Percentiles rank a stretch among this genome's conserved stretches.
phyloP scores from a whole-genome alignment of 2,888 invertebrate species.

The Oscheius sp. region DNA sequence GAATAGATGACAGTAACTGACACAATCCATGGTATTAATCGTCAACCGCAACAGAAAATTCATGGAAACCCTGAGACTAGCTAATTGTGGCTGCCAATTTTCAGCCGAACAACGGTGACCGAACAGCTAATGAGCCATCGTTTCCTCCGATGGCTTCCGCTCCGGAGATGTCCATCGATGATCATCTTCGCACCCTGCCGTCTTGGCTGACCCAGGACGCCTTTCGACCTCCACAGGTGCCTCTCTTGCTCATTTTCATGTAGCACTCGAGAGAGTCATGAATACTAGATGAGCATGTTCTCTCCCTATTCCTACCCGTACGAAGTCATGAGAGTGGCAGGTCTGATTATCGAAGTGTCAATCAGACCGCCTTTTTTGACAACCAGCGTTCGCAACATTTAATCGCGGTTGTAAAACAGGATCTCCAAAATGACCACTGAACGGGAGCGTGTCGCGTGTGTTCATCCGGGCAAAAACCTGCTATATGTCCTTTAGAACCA shows the following conservation, averaged over 20 bases:
- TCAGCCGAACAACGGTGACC: slow-evolving; percentile 9
- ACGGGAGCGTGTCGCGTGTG: neutral
- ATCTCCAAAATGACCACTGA: slow-evolving; percentile 23
- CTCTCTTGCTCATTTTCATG: no score
- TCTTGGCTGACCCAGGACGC: slow-evolving; percentile 9
- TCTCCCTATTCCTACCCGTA: no score
- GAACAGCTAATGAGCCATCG: slow-evolving; percentile 6
- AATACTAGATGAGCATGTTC: no score
- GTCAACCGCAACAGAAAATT: no score
- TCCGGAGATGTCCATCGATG: slow-evolving; percentile 23
- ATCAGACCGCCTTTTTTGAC: no score
- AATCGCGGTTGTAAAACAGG: slow-evolving; percentile 3
- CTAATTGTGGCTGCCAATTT: slow-evolving; percentile 4
- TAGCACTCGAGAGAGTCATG: no score
- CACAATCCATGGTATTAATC: no score
- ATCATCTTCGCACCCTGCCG: slow-evolving; percentile 14
- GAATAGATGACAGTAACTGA: no score
- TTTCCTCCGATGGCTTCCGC: slow-evolving; percentile 11
- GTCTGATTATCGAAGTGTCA: no score
- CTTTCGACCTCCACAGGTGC: slow-evolving; percentile 23
- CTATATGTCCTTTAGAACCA: slow-evolving; percentile 7
- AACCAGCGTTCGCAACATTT: slow-evolving; percentile 12
- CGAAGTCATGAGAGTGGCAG: no score
- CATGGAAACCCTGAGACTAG: neutral
- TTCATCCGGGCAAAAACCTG: slow-evolving; percentile 32